Base-by-base conservation (phyloP, 2,113 vertebrate genomes). In the Edolisoma coerulescens region DNA sequence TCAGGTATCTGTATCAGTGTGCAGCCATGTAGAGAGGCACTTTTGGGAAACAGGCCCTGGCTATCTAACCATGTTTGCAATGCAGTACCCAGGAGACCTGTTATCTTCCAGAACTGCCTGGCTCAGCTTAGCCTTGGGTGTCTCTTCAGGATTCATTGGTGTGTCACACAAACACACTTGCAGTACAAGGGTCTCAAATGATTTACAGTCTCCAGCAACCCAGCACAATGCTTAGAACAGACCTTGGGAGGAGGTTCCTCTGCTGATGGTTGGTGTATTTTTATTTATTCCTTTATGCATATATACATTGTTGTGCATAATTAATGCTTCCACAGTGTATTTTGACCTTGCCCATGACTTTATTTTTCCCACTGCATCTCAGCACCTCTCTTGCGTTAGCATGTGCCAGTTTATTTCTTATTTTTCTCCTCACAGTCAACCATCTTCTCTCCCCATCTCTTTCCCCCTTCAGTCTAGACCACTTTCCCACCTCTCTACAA, bases 211-310 rank as follows among this genome's bases (percentile, higher is more conserved):
- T 69, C 49, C 50, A 67, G 50, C 65, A 93, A 23, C 24, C 16
- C 84, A 81, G 47, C 1, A 0, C 37, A 63, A 37, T 0, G 1
- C 23, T 79, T 27, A 76, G 56, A 4, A 2, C 18, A 76, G 57
- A 73, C n/a, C 20, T 4, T 4, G 1, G 41, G 41, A 77, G 71
- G 28, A 90, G n/a, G 16, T 41, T 92, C 54, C 22, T 77, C 35
- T 89, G 49, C 49, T 64, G n/a, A 11, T 52, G 27, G n/a, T 75
- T 53, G 41, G 26, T 79, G 50, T 33, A 71, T 73, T 94, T 87
- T 84, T 91, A 79, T 91, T 79, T 87, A 76, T 69, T 94, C 22
- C 20, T 91, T 69, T 87, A 68, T 65, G 50, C 74, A 61, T 71
- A 67, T 59, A 78, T 60, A 80, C 21, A 85, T 33, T 80, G 12